Base-by-base conservation (phyloP, 2,888 invertebrate species). In the Palloptera scutellata region DNA sequence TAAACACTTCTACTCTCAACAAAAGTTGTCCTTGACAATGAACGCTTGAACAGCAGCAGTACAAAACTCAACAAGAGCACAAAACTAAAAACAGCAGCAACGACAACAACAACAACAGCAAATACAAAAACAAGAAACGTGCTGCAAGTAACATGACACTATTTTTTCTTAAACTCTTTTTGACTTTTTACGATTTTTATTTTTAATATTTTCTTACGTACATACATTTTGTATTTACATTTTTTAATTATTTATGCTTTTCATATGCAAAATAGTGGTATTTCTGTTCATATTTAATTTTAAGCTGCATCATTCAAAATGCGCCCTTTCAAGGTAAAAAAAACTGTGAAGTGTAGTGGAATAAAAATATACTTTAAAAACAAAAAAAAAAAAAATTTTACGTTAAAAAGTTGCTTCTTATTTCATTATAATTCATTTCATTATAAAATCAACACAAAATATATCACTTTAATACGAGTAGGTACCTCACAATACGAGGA, bases 11-110 rank as follows among this genome's bases (percentile, higher is more conserved):
- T 19, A 61, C 11, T 5, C 17, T 11, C 15, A 42, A 48, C 15
- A 59, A 58, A 59, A 68, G 68, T 69, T 74, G 74, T 73, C 74
- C 74, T 74, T 74, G 73, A 69, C 74, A 73, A 71, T 73, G 72
- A 72, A 72, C 70, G 62, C 57, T 42, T 42, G 57, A 51, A 9
- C 51, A 64, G 53, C 64, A 57, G 11, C 30, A 65, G 12, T 12
- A 30, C 30, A 10, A 20, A 59, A 54, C 12, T 30, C 61, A 64
- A 60, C 30, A 61, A 52, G 43, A 61, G 17, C 58, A 61, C 48
- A 59, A 62, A 51, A 62, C 40, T 53, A 65, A 62, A 15, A 57
- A 19, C 45, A 64, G 40, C 30, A 68, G 67, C 62, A 61, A 13
- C 54, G 58, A 52, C 55, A 68, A 59, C 42, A 51, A 64, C 19